Evolutionary conservation across 2,888 invertebrate species (phyloP).

Genomic region (Desoria tigrina): DNA sequence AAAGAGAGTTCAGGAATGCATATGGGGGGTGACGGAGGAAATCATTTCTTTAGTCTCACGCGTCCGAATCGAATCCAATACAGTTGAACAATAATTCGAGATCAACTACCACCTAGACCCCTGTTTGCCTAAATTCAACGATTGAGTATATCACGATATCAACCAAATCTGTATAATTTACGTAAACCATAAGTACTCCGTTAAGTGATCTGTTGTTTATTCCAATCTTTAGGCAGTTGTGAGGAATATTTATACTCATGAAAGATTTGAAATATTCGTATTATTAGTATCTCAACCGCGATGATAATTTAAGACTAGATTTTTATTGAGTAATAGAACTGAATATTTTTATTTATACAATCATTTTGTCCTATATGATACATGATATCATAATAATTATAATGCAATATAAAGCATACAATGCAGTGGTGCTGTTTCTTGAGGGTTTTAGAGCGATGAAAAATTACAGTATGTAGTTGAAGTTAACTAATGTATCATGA

Average conservation of each 20-base stretch:
- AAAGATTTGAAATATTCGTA: neutral
- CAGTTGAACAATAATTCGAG: constrained; percentile 16
- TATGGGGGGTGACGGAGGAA: neutral
- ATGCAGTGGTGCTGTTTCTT: constrained; percentile 47
- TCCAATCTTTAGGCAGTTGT: constrained; percentile 1
- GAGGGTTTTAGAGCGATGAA: no score
- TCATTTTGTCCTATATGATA: neutral
- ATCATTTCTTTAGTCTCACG: constrained; percentile 6
- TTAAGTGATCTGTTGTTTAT: constrained; percentile 5
- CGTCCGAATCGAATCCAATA: constrained; percentile 12
- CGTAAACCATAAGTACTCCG: neutral
- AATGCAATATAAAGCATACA: constrained; percentile 44
- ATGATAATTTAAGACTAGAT: neutral
- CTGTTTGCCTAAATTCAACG: neutral
- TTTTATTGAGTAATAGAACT: constrained; percentile 1
- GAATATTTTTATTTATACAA: constrained; percentile 9
- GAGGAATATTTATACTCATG: neutral
- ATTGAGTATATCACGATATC: neutral
- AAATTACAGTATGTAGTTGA: constrained; percentile 1
- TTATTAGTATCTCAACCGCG: neutral
- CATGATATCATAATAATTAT: constrained; percentile 5
- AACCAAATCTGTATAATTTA: neutral
- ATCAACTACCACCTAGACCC: constrained; percentile 3
- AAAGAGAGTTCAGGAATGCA: neutral
- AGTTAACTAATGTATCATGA: constrained; percentile 13